These are phyloP conservation scores for Xestoiulus laeticollis DNA, from an alignment of 2,888 invertebrate genomes.

Conservation along the genomic window DNA sequence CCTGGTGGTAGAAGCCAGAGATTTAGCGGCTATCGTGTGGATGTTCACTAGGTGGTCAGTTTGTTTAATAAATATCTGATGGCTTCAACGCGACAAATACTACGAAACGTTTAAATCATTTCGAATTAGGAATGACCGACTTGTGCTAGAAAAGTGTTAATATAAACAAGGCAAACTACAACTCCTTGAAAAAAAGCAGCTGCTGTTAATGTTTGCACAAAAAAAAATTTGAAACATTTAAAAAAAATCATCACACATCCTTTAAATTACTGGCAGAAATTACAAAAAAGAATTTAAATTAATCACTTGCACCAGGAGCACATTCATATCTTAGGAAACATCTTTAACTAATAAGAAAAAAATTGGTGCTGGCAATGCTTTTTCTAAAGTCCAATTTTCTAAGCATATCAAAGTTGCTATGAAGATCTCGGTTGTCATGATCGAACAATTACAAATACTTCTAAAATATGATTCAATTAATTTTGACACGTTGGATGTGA, in stretches of 20 bases:
- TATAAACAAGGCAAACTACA: not conserved
- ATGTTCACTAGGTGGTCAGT: not conserved
- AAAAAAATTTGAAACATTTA: not conserved
- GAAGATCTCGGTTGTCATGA: not conserved
- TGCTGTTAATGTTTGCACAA: not conserved
- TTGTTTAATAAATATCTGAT: not conserved
- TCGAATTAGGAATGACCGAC: not conserved
- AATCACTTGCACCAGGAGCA: not conserved
- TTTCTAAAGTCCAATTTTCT: not conserved
- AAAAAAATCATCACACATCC: not conserved
- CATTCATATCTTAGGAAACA: not conserved
- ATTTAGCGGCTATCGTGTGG: not conserved
- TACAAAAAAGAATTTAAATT: constrained; percentile 2
- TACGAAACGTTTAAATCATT: not conserved
- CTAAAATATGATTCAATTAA: not conserved
- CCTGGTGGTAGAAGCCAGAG: not conserved
- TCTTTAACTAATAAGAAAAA: not conserved
- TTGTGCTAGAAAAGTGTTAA: not conserved
- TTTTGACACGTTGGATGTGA: not conserved
- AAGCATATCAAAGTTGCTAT: not conserved
- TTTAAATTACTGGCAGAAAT: constrained; percentile 15
- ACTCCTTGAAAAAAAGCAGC: not conserved
- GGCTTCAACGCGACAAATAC: not conserved
- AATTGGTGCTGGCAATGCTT: not conserved
- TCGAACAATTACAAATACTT: not conserved